Evolutionary conservation across 2,797 vertebrate species (phyloP), one percentile per base, ranked within the genome.

Genomic region (Danio jaintianensis): DNA sequence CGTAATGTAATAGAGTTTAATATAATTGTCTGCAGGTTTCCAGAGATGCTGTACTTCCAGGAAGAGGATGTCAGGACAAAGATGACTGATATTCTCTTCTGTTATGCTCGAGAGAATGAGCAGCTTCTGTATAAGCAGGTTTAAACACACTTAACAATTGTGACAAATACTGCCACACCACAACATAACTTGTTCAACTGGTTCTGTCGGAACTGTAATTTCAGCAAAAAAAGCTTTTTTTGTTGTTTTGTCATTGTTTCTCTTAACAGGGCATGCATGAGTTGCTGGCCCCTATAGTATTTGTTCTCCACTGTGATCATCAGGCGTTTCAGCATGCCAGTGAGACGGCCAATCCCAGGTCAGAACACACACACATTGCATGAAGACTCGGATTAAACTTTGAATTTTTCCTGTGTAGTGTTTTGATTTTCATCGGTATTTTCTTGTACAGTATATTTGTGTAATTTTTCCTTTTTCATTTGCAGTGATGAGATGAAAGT

Each of bases 41-140:
- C 98, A 79, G 98, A 99, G 95, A 99, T 99, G 90, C 93, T 95
- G 79, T 99, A 98, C 93, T 99, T 99, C 90, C 98, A 99, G 88
- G 94, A 96, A 80, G 97, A 98, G 71, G 96, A 95, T 64, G 97
- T 99, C 86, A 95, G 97, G 90, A 96, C 96, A 81, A 98, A 97
- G 91, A 93, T 99, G 93, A 99, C 97, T 62, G 97, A 99, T 93
- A 96, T 99, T 91, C 95, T 99, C 68, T 99, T 99, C 93, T 99
- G 98, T 90, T 99, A 98, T 0, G 97, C 96, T 89, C 94, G 98
- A 93, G 98, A 99, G 93, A 99, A 99, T 45, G 97, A 99, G 84
- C 96, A 98, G 92, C 93, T 99, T 85, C 95, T 99, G 85, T 99
- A 99, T 93, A 99, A 99, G 91, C 97, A 99, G 96, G 97, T 98